phyloP scores from a whole-genome alignment of 2,888 invertebrate genomes.

The Ophion obscuratus region DNA sequence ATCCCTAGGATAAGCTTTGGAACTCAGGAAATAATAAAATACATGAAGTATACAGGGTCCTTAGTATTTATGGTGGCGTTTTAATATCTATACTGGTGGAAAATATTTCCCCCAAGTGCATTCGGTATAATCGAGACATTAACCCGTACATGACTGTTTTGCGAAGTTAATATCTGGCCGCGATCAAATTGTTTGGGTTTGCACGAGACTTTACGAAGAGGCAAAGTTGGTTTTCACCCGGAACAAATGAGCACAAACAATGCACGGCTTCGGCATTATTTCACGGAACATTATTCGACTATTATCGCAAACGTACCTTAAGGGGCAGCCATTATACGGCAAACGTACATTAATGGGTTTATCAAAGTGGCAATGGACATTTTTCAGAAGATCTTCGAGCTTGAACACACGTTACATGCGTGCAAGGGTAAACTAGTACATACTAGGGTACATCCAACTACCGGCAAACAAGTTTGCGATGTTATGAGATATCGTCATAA shows the following conservation, averaged over 20 bases:
- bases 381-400: background rate
- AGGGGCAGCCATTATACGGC: too few relatives aligned
- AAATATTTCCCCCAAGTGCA: too few relatives aligned
- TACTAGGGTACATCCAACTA: background rate
- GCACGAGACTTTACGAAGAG: too few relatives aligned
- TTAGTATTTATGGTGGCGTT: too few relatives aligned
- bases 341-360: background rate
- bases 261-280: too few relatives aligned
- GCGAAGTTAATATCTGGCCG: constrained; percentile 3
- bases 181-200: constrained; percentile 48
- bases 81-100: too few relatives aligned
- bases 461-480: background rate
- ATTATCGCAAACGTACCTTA: constrained; percentile 30
- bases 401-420: background rate
- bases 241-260: too few relatives aligned
- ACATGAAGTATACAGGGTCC: too few relatives aligned
- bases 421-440: background rate
- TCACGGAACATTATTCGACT: constrained; percentile 29
- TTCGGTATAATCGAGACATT: constrained; percentile 8
- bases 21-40: too few relatives aligned
- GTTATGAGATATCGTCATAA: constrained; percentile 52
- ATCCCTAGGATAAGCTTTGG: too few relatives aligned
- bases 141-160: constrained; percentile 15
- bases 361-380: background rate
- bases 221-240: too few relatives aligned